phyloP scores from a whole-genome alignment of 2,888 invertebrate species.

The Andrena trimmerana region DNA sequence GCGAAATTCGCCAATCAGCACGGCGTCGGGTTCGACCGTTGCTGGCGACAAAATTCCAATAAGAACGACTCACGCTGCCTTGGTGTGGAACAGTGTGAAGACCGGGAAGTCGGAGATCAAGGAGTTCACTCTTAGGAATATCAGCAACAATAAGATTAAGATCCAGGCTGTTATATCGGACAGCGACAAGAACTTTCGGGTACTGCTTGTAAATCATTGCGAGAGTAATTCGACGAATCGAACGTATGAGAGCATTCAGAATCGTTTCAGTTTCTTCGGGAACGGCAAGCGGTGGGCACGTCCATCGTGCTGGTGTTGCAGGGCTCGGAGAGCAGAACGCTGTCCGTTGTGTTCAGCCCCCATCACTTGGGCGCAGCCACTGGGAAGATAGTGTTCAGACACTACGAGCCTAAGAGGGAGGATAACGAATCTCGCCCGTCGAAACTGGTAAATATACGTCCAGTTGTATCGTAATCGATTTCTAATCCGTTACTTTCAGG shows the following conservation, averaged over 20 bases:
- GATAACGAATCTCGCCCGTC: constrained; percentile 57
- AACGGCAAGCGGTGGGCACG: constrained; percentile 76
- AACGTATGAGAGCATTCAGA: not conserved
- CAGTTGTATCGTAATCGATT: constrained; percentile 14
- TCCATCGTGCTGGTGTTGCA: constrained; percentile 85
- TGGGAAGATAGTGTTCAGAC: constrained; percentile 87
- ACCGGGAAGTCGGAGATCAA: constrained; percentile 86
- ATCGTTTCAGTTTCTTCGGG: constrained; percentile 78
- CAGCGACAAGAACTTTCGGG: constrained; percentile 81
- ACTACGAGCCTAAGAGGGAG: constrained; percentile 80
- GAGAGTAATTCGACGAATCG: not conserved
- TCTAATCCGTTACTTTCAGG: constrained; percentile 65
- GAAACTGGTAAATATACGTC: constrained; percentile 62
- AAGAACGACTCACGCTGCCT: constrained; percentile 86
- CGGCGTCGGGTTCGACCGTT: constrained; percentile 78
- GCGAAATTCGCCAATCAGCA: constrained; percentile 81
- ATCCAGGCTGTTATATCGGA: constrained; percentile 86
- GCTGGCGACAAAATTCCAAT: constrained; percentile 84
- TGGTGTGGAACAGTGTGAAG: constrained; percentile 88
- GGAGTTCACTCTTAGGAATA: constrained; percentile 87
- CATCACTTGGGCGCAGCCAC: constrained; percentile 86
- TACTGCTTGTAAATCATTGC: constrained; percentile 74
- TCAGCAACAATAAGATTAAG: constrained; percentile 86
- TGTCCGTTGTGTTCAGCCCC: constrained; percentile 87
- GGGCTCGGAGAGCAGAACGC: constrained; percentile 87